Base-by-base conservation (phyloP, 2,888 invertebrate species). In the Chrysolina oricalcia region DNA sequence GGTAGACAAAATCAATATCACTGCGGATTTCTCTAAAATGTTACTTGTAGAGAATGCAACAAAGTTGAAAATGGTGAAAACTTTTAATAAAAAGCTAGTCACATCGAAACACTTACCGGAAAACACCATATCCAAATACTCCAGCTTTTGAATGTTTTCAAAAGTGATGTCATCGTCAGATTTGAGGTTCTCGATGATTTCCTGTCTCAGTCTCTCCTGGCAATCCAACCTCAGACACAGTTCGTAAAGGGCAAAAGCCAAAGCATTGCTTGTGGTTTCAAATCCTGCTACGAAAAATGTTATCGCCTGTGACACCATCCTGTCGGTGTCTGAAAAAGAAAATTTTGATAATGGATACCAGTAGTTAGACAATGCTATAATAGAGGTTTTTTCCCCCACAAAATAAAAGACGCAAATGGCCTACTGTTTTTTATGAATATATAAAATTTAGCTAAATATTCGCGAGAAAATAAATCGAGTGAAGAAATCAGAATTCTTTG, bases 231-330 rank as follows among this genome's bases (percentile, higher is more conserved):
- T 83, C 0, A 84, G 69, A 0, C 91, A 90, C 4, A 92, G 80
- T 73, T 90, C 88, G 79, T 90, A 90, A 0, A 89, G 82, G 0
- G 89, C 83, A 71, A 89, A 90, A 9, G 88, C 86, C 48, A 91
- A 82, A 0, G 89, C 87, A 0, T 89, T 87, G 23, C 90, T 90
- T 0, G 91, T 90, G 0, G 91, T 91, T 81, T 91, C 91, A 78
- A 89, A 90, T 1, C 91, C 91, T 27, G 91, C 91, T 1, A 89
- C 76, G 78, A 90, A 91, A 80, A 91, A 91, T 1, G 90, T 88
- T 0, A 90, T 83, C 0, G 89, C 87, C 74, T 91, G 90, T 0
- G 90, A 86, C 0, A 87, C 81, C 76, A 90, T 83, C 71, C 82
- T 82, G 0, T 87, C 82, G 2, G 85, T 85, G 64, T 89, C 85